A percentile compares a stretch with the other conserved stretches of the same genome.
These are phyloP conservation scores for Percina caprodes DNA, from an alignment of 2,113 vertebrate genomes.

Conservation along the genomic window DNA sequence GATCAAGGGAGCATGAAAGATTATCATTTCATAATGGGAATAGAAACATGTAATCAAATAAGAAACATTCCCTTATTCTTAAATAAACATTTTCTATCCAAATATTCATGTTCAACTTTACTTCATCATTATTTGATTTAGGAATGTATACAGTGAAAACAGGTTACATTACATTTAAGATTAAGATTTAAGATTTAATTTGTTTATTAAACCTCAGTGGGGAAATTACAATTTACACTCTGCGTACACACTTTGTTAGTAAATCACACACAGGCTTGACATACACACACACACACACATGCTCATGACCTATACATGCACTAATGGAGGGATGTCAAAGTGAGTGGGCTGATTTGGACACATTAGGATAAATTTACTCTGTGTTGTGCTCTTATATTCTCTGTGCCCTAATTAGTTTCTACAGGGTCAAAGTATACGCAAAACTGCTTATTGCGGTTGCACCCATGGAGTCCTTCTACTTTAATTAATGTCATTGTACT, in stretches of 20 bases:
- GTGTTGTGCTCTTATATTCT: not conserved
- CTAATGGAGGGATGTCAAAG: no score
- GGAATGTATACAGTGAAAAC: not conserved
- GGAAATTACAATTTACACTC: no score
- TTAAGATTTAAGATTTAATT: no score
- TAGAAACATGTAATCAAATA: not conserved
- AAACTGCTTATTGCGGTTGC: slow-evolving; percentile 12
- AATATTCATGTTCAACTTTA: not conserved
- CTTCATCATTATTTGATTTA: not conserved
- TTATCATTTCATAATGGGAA: not conserved
- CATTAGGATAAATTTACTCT: not conserved
- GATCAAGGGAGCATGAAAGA: not conserved
- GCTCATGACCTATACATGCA: no score
- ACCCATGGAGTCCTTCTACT: slow-evolving; percentile 2
- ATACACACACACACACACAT: no score
- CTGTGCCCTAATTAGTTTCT: not conserved
- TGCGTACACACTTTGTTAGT: no score
- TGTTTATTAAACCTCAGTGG: no score
- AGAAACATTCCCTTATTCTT: not conserved
- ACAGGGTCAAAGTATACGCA: not conserved
- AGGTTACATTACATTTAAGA: no score
- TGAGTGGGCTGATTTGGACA: no score
- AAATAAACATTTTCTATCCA: not conserved
- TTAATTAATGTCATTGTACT: slow-evolving; percentile 43
- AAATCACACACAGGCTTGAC: no score